A percentile compares a stretch with the other conserved stretches of the same genome.
Evolutionary conservation across 2,888 invertebrate genomes (phyloP).

Genomic region (Stenotaenia linearis): DNA sequence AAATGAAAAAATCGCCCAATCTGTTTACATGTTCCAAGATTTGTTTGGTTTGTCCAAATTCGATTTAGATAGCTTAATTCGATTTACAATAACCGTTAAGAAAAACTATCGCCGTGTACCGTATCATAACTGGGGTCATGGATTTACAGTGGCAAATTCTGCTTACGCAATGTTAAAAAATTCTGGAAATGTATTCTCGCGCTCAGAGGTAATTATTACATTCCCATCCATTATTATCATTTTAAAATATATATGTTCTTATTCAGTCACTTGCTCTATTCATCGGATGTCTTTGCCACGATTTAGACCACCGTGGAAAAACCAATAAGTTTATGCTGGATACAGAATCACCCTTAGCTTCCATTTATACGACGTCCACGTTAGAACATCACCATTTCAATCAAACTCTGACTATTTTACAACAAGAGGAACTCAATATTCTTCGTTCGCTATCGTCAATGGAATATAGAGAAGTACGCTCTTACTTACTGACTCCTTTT

Average conservation of each 20-base stretch:
- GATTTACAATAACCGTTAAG: slow-evolving; percentile 72
- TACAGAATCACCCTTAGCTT: slow-evolving; percentile 71
- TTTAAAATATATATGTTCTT: too few species aligned
- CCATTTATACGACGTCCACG: slow-evolving; percentile 78
- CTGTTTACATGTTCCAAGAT: slow-evolving; percentile 69
- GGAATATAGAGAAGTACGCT: slow-evolving; percentile 60
- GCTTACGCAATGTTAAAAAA: slow-evolving; percentile 69
- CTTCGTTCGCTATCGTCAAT: slow-evolving; percentile 64
- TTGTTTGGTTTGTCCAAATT: slow-evolving; percentile 62
- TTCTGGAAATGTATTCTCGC: slow-evolving; percentile 53
- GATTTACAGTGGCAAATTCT: slow-evolving; percentile 77
- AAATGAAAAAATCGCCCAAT: slow-evolving; percentile 64
- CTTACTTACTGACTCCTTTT: too few species aligned
- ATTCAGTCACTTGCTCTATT: slow-evolving; percentile 67
- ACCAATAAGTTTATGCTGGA: slow-evolving; percentile 82
- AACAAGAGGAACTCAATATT: slow-evolving; percentile 78
- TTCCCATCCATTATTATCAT: too few species aligned
- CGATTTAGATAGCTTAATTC: slow-evolving; percentile 61
- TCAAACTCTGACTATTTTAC: slow-evolving; percentile 76
- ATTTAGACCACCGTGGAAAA: slow-evolving; percentile 78
- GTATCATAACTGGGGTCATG: slow-evolving; percentile 84
- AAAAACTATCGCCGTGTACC: slow-evolving; percentile 79
- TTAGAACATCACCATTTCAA: slow-evolving; percentile 86
- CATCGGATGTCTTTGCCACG: slow-evolving; percentile 76
- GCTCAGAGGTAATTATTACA: slow-evolving; percentile 62